Conservation (phyloP, 2,888 invertebrate genomes). For the Agrilus biguttatus region DNA sequence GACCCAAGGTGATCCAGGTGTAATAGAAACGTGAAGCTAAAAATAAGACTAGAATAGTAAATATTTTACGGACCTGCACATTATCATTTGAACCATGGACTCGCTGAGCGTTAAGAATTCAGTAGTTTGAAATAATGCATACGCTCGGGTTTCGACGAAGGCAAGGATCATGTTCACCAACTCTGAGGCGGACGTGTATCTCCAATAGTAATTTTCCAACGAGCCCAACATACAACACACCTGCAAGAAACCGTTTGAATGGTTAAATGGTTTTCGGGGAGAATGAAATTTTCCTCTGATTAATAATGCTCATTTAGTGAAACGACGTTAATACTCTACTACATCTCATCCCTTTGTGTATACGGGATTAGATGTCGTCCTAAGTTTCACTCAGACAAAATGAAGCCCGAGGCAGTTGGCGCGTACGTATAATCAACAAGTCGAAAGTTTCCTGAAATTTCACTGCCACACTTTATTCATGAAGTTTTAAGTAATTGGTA, state of each 20-base stretch:
- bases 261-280: not conserved
- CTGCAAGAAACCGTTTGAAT: slow-evolving; percentile 28
- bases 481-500: too few species aligned
- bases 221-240: slow-evolving; percentile 86
- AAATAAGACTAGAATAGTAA: too few species aligned
- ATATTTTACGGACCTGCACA: slow-evolving; percentile 43
- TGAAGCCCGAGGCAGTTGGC: too few species aligned
- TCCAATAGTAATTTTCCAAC: slow-evolving; percentile 89
- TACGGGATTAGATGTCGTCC: not conserved
- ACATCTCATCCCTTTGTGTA: not conserved
- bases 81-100: slow-evolving; percentile 89
- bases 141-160: slow-evolving; percentile 77
- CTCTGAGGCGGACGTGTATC: slow-evolving; percentile 86
- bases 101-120: slow-evolving; percentile 82
- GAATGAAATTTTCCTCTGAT: too few species aligned
- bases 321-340: too few species aligned
- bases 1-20: too few species aligned
- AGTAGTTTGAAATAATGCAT: slow-evolving; percentile 66
- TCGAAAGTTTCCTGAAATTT: too few species aligned
- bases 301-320: too few species aligned
- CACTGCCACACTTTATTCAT: too few species aligned
- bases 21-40: too few species aligned
- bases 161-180: slow-evolving; percentile 88
- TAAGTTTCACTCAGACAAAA: too few species aligned
- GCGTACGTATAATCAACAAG: too few species aligned